phyloP scores from a whole-genome alignment of 2,888 invertebrate genomes.

The Ophraella communa region DNA sequence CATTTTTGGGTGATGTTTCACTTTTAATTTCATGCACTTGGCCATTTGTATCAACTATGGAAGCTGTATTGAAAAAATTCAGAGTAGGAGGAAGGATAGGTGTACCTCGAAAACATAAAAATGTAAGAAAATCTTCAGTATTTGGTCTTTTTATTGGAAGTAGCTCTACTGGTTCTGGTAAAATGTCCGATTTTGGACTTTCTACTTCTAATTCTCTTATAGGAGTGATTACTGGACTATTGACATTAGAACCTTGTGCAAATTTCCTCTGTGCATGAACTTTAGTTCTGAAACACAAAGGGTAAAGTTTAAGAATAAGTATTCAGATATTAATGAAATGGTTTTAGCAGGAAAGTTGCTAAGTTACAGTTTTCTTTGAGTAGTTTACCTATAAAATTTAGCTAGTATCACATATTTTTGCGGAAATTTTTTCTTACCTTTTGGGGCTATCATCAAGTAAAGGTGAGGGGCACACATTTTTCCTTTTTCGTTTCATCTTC shows the following conservation, averaged over 20 bases:
- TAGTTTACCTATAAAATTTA: not conserved
- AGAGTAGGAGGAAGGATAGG: constrained; percentile 74
- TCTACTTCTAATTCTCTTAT: constrained; percentile 67
- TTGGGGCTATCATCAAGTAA: constrained; percentile 60
- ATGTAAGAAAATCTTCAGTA: constrained; percentile 86
- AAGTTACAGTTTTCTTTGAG: not conserved
- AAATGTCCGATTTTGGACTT: constrained; percentile 53
- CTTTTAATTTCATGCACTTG: constrained; percentile 55
- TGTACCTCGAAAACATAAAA: constrained; percentile 82
- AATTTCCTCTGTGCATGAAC: constrained; percentile 88
- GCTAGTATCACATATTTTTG: not conserved
- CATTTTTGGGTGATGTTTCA: constrained; percentile 51
- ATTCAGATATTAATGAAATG: not conserved
- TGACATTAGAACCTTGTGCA: constrained; percentile 77
- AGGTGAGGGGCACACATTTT: constrained; percentile 52
- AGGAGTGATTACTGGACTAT: constrained; percentile 66
- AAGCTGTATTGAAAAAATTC: constrained; percentile 70
- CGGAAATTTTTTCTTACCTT: constrained; percentile 57
- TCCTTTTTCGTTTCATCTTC: constrained; percentile 57
- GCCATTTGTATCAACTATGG: constrained; percentile 56
- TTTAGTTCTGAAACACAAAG: constrained; percentile 67
- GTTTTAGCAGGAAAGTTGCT: too few relatives aligned
- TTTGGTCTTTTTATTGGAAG: constrained; percentile 74
- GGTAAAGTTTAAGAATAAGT: too few relatives aligned
- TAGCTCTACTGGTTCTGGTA: constrained; percentile 66